phyloP scores from a whole-genome alignment of 2,113 vertebrate species.

The Pachycephala philippinensis region DNA sequence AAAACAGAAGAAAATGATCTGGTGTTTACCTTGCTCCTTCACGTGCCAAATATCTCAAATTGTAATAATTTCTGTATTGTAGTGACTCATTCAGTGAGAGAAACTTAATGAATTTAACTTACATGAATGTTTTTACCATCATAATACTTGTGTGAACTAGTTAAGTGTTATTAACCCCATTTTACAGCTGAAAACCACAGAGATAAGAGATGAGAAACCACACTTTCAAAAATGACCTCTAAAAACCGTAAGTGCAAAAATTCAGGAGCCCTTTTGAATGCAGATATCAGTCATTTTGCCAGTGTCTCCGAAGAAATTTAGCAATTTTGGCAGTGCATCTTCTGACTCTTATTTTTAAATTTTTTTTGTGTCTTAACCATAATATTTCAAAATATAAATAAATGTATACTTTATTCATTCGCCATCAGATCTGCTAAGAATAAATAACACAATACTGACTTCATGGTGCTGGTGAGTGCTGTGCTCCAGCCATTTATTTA shows the following conservation, averaged over 20 bases:
- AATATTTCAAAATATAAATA: neutral
- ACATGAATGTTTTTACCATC: neutral
- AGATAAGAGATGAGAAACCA: neutral
- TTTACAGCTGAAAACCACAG: neutral
- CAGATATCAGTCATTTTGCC: neutral
- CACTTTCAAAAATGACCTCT: neutral
- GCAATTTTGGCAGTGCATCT: neutral
- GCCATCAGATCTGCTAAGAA: neutral
- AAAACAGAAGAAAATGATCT: neutral
- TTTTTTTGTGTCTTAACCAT: neutral
- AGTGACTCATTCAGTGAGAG: neutral
- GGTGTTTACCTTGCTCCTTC: neutral
- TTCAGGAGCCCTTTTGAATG: neutral
- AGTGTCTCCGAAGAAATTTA: neutral
- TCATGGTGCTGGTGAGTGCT: neutral
- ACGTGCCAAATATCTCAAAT: neutral
- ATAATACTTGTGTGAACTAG: neutral
- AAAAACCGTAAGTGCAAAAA: neutral
- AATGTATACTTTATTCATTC: neutral
- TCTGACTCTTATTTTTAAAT: neutral
- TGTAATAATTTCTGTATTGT: neutral
- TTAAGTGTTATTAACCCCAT: neutral
- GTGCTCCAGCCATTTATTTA: slow-evolving; percentile 3
- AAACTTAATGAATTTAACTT: neutral
- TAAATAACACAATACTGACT: neutral